phyloP scores from a whole-genome alignment of 35 echinoderm and acorn worm species.

The Holothuria glaberrima region DNA sequence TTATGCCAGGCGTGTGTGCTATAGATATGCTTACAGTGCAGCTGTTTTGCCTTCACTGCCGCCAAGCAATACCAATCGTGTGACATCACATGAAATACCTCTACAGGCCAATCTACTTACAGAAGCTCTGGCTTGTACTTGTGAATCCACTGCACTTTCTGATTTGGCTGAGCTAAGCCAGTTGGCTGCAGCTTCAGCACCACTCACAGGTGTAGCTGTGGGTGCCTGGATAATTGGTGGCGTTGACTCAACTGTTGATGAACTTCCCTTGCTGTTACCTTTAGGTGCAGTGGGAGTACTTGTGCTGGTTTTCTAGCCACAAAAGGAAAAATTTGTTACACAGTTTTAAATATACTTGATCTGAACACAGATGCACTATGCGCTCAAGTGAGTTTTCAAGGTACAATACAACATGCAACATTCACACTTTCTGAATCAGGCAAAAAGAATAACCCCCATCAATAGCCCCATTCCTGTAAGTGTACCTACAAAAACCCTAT shows the following conservation, averaged over 20 bases:
- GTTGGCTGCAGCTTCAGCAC: slow-evolving; percentile 89
- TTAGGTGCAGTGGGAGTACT: background rate
- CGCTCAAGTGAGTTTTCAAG: background rate
- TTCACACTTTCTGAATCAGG: no score
- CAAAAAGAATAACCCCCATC: no score
- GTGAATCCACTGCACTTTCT: slow-evolving; percentile 58
- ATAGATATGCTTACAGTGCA: no score
- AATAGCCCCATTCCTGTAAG: no score
- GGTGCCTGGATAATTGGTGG: slow-evolving; percentile 35
- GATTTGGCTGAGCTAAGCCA: slow-evolving; percentile 94
- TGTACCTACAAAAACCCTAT: no score
- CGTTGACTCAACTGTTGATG: slow-evolving; percentile 27
- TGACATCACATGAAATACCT: no score
- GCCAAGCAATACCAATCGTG: no score
- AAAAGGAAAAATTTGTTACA: background rate
- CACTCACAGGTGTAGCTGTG: slow-evolving; percentile 52
- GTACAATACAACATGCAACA: background rate
- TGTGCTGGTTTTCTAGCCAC: slow-evolving; percentile 27
- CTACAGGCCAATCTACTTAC: slow-evolving; percentile 54
- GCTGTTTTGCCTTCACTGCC: no score
- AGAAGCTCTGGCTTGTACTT: slow-evolving; percentile 56
- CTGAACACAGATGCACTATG: no score
- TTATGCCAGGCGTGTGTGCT: no score
- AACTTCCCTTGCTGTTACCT: background rate
- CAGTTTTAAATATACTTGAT: background rate